A percentile compares a stretch with the other conserved stretches of the same genome.
Conservation (phyloP, 2,888 invertebrate genomes). For the Calameuta pallipes region DNA sequence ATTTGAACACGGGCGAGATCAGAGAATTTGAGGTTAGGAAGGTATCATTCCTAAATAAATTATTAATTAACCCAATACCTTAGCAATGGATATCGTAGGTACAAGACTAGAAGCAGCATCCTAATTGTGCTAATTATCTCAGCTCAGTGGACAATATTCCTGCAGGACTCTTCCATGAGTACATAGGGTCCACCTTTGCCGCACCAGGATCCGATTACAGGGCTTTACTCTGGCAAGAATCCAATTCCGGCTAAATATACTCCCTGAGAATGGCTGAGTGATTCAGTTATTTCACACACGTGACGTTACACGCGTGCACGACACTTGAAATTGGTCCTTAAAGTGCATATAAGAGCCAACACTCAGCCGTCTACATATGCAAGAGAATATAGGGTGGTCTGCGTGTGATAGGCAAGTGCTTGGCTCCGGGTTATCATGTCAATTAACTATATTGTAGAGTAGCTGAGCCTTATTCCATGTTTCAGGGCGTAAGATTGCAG, state of each 20-base stretch:
- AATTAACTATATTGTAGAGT: too few relatives aligned
- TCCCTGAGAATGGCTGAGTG: slow-evolving; percentile 17
- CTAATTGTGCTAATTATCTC: slow-evolving; percentile 18
- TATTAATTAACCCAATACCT: too few relatives aligned
- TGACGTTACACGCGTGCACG: slow-evolving; percentile 1
- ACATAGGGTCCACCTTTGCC: neutral
- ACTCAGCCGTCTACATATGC: neutral
- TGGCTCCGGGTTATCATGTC: too few relatives aligned
- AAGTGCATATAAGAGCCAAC: neutral
- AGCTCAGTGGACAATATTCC: slow-evolving; percentile 15
- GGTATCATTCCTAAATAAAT: neutral
- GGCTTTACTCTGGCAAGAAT: slow-evolving; percentile 44
- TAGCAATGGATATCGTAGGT: too few relatives aligned
- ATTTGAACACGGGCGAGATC: neutral
- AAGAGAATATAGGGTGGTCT: too few relatives aligned
- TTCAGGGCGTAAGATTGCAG: too few relatives aligned
- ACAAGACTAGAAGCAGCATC: neutral
- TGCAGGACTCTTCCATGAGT: neutral
- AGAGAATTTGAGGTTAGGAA: neutral
- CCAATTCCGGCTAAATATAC: slow-evolving; percentile 49
- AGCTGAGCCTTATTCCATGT: too few relatives aligned
- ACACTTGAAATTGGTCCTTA: neutral
- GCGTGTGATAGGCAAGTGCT: too few relatives aligned
- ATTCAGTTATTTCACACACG: slow-evolving; percentile 23
- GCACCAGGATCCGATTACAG: slow-evolving; percentile 48